Percentiles rank a stretch among this genome's conserved stretches.
These are phyloP conservation scores for Cordilura impudica DNA, from an alignment of 2,888 invertebrate species.

Conservation along the genomic window DNA sequence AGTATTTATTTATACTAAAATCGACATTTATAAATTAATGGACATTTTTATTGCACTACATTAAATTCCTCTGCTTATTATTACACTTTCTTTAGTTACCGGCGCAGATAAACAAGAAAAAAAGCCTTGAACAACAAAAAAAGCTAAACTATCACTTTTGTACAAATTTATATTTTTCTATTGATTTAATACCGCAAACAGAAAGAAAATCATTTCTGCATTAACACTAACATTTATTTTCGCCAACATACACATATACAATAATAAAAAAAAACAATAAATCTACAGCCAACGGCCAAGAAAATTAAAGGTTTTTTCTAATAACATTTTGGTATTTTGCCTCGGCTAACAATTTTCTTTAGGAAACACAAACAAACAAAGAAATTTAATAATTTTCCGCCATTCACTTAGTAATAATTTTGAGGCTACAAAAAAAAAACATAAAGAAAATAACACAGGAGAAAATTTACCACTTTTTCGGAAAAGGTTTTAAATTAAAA, in stretches of 20 bases:
- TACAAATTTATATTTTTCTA: neutral
- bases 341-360: conserved; percentile 48
- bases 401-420: conserved; percentile 62
- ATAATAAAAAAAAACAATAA: conserved; percentile 19
- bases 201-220: neutral
- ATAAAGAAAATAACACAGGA: conserved; percentile 6
- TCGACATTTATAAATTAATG: too few relatives aligned
- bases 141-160: neutral
- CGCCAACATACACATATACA: neutral
- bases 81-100: neutral
- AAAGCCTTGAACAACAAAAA: neutral
- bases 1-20: too few relatives aligned
- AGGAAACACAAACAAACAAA: conserved; percentile 33
- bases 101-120: too few relatives aligned
- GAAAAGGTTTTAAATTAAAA: neutral
- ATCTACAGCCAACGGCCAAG: conserved; percentile 58
- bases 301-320: conserved; percentile 54
- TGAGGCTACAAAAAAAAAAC: neutral
- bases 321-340: conserved; percentile 37
- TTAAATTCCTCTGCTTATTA: neutral
- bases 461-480: conserved; percentile 45
- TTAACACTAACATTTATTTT: conserved; percentile 8
- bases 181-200: neutral
- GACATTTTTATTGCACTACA: neutral
- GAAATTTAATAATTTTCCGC: conserved; percentile 58